phyloP scores from a whole-genome alignment of 1,140 invertebrate genomes.

The Drosophila sproati region DNA sequence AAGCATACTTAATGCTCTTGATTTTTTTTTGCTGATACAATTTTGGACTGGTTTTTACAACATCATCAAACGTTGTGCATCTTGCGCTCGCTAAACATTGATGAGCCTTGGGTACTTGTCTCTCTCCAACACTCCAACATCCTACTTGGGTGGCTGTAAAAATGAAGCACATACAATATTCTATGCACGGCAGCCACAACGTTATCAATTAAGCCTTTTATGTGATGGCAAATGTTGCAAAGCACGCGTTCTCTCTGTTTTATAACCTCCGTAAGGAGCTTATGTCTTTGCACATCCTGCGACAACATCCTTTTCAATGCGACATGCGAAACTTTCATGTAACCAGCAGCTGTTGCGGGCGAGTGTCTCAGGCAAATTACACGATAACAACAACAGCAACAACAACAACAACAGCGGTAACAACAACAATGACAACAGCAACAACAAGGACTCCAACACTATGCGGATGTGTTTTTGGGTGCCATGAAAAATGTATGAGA shows the following conservation, averaged over 20 bases:
- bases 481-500: conserved; percentile 66
- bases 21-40: conserved; percentile 8
- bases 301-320: conserved; percentile 31
- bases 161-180: conserved; percentile 3
- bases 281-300: conserved; percentile 65
- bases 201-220: conserved; percentile 70
- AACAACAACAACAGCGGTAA: conserved; percentile 3
- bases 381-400: conserved; percentile 31
- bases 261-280: conserved; percentile 73
- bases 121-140: no score
- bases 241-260: conserved; percentile 40
- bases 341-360: conserved; percentile 57
- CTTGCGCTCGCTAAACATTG: conserved; percentile 15
- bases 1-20: not conserved
- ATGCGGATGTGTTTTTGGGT: conserved; percentile 28
- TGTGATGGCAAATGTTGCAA: conserved; percentile 50
- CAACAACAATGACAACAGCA: conserved; percentile 26
- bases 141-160: not conserved
- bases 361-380: conserved; percentile 49
- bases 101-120: not conserved
- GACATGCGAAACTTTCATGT: conserved; percentile 61
- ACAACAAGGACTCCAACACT: conserved; percentile 9
- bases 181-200: conserved; percentile 38
- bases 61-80: conserved; percentile 25
- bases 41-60: conserved; percentile 28